Evolutionary conservation across 2,113 vertebrate genomes (phyloP), one percentile per base, ranked within the genome.

Genomic region (Brachypteracias leptosomus): DNA sequence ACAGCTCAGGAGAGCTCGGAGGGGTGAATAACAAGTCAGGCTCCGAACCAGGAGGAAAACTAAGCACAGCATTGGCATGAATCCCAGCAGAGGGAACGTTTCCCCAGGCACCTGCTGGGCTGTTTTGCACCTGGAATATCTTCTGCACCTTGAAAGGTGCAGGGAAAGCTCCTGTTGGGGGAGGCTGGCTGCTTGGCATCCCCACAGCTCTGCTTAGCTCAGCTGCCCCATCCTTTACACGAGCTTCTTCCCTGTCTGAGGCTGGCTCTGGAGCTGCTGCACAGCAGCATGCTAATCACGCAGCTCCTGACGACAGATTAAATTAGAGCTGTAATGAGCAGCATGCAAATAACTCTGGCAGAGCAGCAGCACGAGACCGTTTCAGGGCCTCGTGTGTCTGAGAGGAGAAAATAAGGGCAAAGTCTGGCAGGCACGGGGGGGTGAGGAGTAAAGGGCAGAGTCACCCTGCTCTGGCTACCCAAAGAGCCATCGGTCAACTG

Each of bases 271-370:
- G 73, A 78, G 94, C 96, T 95, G 96, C 96, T 86, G 80, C 13
- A 47, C 6, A 18, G 96, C 72, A 79, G 95, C 68, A 90, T 88
- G 96, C 93, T 97, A 91, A 98, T 97, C 97, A 96, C 33, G 17
- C 88, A 73, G 95, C 91, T 95, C 74, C 51, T 95, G 96, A 97
- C n/a, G 61, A 95, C 95, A 97, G 96, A 97, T 97, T 97, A 96
- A 97, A 97, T 98, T 95, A 98, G 94, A 85, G 95, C 91, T 33
- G 91, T 94, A 97, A 96, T 10, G 90, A 97, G 95, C 83, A 96
- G 96, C 97, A 97, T 92, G 62, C 71, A 95, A 97, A 95, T 95
- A 93, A 52, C 66, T 33, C 54, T 29, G 93, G 85, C 65, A 68
- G 95, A 71, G 51, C 40, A 35, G 17, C 20, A 58, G 21, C 58